Evolutionary conservation across 2,797 vertebrate genomes (phyloP).

Genomic region (Buceros bicornis): DNA sequence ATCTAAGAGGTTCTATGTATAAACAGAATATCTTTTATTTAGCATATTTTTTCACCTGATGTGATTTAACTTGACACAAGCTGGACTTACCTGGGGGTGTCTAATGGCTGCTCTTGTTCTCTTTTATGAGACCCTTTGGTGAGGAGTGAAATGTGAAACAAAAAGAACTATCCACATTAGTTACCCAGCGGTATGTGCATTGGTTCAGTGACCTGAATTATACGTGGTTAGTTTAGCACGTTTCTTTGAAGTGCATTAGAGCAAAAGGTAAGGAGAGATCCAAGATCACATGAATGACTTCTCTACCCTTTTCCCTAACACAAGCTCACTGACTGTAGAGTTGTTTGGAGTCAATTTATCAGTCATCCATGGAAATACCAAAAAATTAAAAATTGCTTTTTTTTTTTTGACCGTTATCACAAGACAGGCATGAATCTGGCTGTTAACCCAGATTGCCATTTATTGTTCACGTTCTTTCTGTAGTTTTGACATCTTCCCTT

Average conservation of each 20-base stretch:
- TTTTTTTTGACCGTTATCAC: not conserved
- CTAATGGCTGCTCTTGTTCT: not conserved
- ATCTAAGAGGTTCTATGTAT: not conserved
- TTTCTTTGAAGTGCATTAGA: not conserved
- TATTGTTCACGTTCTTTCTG: not conserved
- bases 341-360: not conserved
- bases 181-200: not conserved
- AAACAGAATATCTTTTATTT: not conserved
- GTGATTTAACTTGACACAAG: not conserved
- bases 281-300: not conserved
- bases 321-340: not conserved
- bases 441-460: not conserved
- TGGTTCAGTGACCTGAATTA: conserved; percentile 34
- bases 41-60: not conserved
- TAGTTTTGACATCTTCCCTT: not conserved
- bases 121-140: not conserved
- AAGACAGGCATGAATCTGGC: not conserved
- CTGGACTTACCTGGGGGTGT: not conserved
- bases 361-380: not conserved
- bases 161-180: not conserved
- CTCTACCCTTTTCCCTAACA: not conserved
- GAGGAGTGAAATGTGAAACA: not conserved
- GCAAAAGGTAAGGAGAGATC: not conserved
- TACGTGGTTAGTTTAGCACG: not conserved
- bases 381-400: not conserved